Percentiles rank a stretch among this genome's conserved stretches.
These are phyloP conservation scores for Cyclophora punctaria DNA, from an alignment of 2,888 invertebrate genomes.

Conservation along the genomic window DNA sequence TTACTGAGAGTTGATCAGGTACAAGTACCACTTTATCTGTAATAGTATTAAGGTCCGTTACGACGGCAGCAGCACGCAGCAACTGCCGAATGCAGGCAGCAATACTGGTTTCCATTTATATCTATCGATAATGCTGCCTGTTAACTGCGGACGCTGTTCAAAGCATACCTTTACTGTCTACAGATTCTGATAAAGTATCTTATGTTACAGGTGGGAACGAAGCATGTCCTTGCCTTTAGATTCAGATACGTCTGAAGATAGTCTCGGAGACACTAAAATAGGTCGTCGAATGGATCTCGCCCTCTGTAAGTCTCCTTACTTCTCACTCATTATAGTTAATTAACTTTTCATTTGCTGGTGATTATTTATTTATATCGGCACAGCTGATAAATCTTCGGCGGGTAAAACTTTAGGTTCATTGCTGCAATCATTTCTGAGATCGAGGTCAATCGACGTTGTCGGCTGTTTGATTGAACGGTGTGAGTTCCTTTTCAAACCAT, in stretches of 20 bases:
- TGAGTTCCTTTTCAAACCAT: constrained; percentile 34
- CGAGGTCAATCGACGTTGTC: constrained; percentile 36
- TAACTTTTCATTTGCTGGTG: constrained; percentile 67
- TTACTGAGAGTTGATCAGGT: too few species aligned
- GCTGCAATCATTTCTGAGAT: constrained; percentile 34
- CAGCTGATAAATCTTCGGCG: constrained; percentile 50
- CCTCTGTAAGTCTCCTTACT: constrained; percentile 80
- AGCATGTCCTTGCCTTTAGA: constrained; percentile 81
- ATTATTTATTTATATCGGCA: constrained; percentile 70
- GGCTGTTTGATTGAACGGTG: constrained; percentile 30
- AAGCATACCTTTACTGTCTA: too few species aligned
- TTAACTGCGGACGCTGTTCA: too few species aligned
- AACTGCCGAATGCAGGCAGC: constrained; percentile 1
- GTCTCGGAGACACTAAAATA: constrained; percentile 58
- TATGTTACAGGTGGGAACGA: constrained; percentile 77
- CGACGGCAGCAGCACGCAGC: too few species aligned
- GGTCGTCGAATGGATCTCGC: constrained; percentile 88
- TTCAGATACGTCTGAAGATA: constrained; percentile 62
- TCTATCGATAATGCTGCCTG: too few species aligned
- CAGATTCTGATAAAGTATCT: too few species aligned
- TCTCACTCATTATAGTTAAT: constrained; percentile 43
- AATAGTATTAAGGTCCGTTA: too few species aligned
- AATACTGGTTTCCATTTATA: not conserved
- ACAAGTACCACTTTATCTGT: too few species aligned
- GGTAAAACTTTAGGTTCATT: constrained; percentile 30